These are phyloP conservation scores for Clusia tigrina DNA, from an alignment of 2,888 invertebrate species.

Conservation along the genomic window DNA sequence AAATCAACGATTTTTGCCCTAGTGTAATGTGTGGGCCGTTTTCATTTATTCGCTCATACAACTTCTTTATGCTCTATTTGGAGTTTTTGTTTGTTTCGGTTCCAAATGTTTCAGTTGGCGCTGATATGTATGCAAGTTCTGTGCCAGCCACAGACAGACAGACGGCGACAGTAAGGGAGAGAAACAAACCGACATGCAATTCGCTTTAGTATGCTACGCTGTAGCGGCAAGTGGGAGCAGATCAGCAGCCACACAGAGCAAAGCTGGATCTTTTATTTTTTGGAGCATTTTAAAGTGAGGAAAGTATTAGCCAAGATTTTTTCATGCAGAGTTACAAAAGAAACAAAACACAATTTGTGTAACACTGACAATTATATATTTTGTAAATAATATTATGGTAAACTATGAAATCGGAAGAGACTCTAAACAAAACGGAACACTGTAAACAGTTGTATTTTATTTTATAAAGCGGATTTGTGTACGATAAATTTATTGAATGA, in stretches of 20 bases:
- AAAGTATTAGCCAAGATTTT: conserved; percentile 4
- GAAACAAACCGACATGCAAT: neutral
- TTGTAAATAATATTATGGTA: conserved; percentile 6
- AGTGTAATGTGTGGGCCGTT: too few relatives aligned
- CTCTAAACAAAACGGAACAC: neutral
- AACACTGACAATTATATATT: conserved; percentile 1
- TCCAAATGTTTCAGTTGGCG: too few relatives aligned
- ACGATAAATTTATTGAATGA: neutral
- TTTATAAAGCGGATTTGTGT: conserved; percentile 4
- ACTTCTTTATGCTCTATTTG: too few relatives aligned
- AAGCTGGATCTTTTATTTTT: conserved; percentile 6
- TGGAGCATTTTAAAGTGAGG: conserved; percentile 5
- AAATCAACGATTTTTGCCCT: too few relatives aligned
- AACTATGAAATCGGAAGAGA: too few relatives aligned
- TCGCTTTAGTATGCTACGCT: too few relatives aligned
- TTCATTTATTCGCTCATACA: too few relatives aligned
- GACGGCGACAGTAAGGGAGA: neutral
- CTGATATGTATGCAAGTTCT: too few relatives aligned
- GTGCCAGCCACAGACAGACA: neutral
- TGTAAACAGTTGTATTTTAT: neutral
- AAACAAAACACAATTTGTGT: neutral
- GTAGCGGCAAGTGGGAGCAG: too few relatives aligned
- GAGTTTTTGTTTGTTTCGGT: too few relatives aligned
- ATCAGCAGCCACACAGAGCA: neutral
- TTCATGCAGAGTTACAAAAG: neutral